Base-by-base conservation (phyloP, 1,140 invertebrate species). In the Apis dorsata region DNA sequence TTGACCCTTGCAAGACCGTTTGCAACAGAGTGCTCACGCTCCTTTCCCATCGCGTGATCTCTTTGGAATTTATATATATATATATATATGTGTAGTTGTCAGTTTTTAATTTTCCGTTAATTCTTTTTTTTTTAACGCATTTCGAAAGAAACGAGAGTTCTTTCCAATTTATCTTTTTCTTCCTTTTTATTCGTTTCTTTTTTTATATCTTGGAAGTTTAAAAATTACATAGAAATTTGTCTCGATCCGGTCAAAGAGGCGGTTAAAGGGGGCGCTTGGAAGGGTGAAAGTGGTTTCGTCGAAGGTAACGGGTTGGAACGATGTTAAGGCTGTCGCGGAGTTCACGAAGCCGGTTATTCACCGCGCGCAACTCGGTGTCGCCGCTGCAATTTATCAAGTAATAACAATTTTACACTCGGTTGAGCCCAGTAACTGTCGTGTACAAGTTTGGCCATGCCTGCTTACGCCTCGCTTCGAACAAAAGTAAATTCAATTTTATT, bases 241-340 rank as follows among this genome's bases (percentile, higher is more conserved):
- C 49, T 44, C 4, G 55, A n/a, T 59, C 55, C 28, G n/a, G 44
- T 73, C n/a, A 28, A 59, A 7, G 34, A 51, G 11, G 21, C n/a
- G 49, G 24, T 51, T 71, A 71, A 71, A 28, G 55, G 55, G 55
- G 59, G 55, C 28, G 34, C 17, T 11, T 60, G 28, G 55, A 73
- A 44, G 71, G 71, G 71, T 73, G 71, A 73, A 73, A 73, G 71
- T 73, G 71, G 71, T 73, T 73, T 44, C 19, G 71, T n/a, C 34
- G 71, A 59, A 73, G 55, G 8, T 73, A 73, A 13, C 71, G 55
- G 55, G 28, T 73, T 44, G 71, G 55, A 73, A 73, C 55, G 71
- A 73, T 44, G 71, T 60, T 60, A 59, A 73, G 55, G 55, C 71
- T 60, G 21, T n/a, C 7, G 3, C 55, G 55, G 55, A 73, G 55